Evolutionary conservation across 2,888 invertebrate species (phyloP).

Genomic region (Lampropteryx suffumata): DNA sequence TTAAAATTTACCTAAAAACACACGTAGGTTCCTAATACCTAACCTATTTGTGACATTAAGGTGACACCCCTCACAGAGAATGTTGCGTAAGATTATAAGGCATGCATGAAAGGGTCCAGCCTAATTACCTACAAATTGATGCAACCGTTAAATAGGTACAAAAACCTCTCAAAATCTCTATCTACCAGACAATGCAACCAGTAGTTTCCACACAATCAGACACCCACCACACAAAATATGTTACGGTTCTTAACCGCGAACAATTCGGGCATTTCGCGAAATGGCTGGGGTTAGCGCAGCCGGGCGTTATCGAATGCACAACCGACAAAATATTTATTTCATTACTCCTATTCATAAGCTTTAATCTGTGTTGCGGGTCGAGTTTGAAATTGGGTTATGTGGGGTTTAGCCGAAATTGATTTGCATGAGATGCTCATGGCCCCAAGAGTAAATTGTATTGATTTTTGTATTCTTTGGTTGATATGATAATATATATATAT

Average conservation of each 20-base stretch:
- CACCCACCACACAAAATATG: conserved; percentile 51
- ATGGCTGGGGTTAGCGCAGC: conserved; percentile 72
- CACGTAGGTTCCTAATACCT: no score
- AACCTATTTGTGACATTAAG: no score
- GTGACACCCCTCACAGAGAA: no score
- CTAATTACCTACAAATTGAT: background rate
- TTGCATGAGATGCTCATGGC: no score
- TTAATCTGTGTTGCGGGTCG: conserved; percentile 70
- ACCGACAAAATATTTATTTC: conserved; percentile 83
- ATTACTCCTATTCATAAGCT: conserved; percentile 80
- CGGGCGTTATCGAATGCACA: conserved; percentile 73
- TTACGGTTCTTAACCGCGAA: conserved; percentile 67
- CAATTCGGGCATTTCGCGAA: conserved; percentile 71
- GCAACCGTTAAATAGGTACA: conserved; percentile 1
- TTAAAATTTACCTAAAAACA: no score
- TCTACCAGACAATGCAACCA: conserved; percentile 35
- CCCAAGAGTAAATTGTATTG: no score
- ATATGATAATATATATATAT: no score
- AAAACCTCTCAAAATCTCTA: conserved; percentile 4
- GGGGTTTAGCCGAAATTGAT: background rate
- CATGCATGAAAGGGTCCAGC: background rate
- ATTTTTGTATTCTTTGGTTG: no score
- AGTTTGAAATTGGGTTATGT: conserved; percentile 24
- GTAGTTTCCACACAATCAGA: conserved; percentile 74
- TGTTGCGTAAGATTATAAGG: no score